Evolutionary conservation across 92 coral and sea anemone species (phyloP).

Genomic region (Nematostella vectensis): DNA sequence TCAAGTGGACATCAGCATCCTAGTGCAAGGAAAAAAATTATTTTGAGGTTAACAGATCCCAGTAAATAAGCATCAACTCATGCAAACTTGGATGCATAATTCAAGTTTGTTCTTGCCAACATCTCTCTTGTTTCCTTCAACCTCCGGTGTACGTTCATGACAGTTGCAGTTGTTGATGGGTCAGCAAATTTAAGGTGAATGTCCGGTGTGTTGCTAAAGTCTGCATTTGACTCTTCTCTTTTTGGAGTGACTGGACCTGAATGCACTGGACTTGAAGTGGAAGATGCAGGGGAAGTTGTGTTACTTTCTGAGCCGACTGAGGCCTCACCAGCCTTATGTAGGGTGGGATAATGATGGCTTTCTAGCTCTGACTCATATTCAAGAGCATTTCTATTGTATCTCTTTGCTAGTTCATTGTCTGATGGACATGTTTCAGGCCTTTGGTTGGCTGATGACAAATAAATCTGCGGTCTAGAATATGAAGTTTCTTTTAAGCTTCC

Average conservation of each 20-base stretch:
- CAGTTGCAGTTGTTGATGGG: conserved; percentile 61
- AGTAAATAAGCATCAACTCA: no score
- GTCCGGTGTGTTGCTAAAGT: conserved; percentile 17
- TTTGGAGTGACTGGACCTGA: background rate
- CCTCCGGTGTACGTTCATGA: conserved; percentile 69
- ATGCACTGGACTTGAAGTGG: background rate
- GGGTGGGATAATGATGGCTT: background rate
- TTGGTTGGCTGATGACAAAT: background rate
- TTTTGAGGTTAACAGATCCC: no score
- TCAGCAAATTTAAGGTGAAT: conserved; percentile 46
- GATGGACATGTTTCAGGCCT: no score
- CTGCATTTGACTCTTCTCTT: background rate
- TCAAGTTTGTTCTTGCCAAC: conserved; percentile 51
- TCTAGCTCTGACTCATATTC: background rate
- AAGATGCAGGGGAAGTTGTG: background rate
- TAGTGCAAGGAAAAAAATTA: no score
- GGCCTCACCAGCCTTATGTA: background rate
- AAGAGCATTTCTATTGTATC: background rate
- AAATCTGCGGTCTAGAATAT: background rate
- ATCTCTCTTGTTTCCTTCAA: conserved; percentile 64
- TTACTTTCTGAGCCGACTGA: background rate
- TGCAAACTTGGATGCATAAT: conserved; percentile 56
- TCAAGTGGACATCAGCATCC: no score
- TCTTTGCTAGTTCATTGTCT: no score
- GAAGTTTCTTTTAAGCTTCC: background rate